These are phyloP conservation scores for Henricia sp. DNA, from an alignment of 53 echinoderm and acorn worm genomes.

Conservation along the genomic window DNA sequence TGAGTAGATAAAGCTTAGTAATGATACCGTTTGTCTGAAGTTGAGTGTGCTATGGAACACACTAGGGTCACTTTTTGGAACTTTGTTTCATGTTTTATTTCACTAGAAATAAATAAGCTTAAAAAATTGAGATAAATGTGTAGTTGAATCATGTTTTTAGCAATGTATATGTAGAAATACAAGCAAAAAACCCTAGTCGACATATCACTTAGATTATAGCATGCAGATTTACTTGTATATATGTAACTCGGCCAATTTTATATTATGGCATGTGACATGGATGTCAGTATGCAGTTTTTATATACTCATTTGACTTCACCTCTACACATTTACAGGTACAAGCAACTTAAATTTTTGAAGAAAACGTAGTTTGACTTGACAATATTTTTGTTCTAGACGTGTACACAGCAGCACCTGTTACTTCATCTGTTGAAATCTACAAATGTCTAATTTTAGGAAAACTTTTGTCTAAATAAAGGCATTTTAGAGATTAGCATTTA, in stretches of 20 bases:
- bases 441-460: too few relatives aligned
- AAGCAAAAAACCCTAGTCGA: constrained; percentile 28
- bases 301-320: constrained; percentile 9
- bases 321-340: neutral
- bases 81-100: constrained; percentile 43
- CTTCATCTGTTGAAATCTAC: too few relatives aligned
- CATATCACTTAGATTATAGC: constrained; percentile 46
- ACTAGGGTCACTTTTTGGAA: too few relatives aligned
- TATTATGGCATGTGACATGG: constrained; percentile 36
- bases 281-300: constrained; percentile 54
- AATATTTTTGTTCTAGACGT: too few relatives aligned
- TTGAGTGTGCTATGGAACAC: too few relatives aligned
- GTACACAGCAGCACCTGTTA: too few relatives aligned
- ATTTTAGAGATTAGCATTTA: too few relatives aligned
- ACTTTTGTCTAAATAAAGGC: too few relatives aligned
- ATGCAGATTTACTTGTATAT: constrained; percentile 48
- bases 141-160: constrained; percentile 9
- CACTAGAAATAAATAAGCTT: constrained; percentile 10
- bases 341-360: too few relatives aligned
- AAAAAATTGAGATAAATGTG: constrained; percentile 12
- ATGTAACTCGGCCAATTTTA: constrained; percentile 44
- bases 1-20: neutral
- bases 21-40: neutral
- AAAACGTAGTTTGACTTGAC: too few relatives aligned
- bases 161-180: neutral